phyloP scores from a whole-genome alignment of 2,888 invertebrate genomes.

The Rotaria sp. region DNA sequence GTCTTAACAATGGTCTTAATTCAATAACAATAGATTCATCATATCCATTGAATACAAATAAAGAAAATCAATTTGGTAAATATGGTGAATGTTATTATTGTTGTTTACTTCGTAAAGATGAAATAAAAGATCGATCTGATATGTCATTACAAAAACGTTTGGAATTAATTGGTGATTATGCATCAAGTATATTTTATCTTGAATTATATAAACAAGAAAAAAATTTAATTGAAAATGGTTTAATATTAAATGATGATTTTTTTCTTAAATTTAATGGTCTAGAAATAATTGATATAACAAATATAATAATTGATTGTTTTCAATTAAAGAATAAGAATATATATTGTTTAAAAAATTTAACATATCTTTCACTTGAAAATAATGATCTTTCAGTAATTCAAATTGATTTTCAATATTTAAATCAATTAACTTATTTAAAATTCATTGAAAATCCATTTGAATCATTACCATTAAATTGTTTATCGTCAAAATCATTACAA shows the following conservation, averaged over 20 bases:
- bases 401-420: not conserved
- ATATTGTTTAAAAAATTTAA: not conserved
- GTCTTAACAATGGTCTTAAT: not conserved
- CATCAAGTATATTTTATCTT: not conserved
- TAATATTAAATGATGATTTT: constrained; percentile 19
- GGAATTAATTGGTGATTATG: not conserved
- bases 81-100: constrained; percentile 24
- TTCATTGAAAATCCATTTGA: constrained; percentile 25
- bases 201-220: not conserved
- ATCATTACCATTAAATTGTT: constrained; percentile 28
- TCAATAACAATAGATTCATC: not conserved
- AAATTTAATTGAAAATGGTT: not conserved
- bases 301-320: not conserved
- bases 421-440: not conserved
- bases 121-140: not conserved
- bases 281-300: not conserved
- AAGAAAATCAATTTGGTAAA: not conserved
- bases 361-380: constrained; percentile 24
- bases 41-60: not conserved
- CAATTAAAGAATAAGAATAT: not conserved
- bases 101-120: not conserved
- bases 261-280: not conserved
- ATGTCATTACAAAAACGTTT: not conserved
- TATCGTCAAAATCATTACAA: not conserved
- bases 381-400: constrained; percentile 6